Evolutionary conservation across 1,140 invertebrate species (phyloP), one percentile per base, ranked within the genome.

Genomic region (Drosophila paulistorum): DNA sequence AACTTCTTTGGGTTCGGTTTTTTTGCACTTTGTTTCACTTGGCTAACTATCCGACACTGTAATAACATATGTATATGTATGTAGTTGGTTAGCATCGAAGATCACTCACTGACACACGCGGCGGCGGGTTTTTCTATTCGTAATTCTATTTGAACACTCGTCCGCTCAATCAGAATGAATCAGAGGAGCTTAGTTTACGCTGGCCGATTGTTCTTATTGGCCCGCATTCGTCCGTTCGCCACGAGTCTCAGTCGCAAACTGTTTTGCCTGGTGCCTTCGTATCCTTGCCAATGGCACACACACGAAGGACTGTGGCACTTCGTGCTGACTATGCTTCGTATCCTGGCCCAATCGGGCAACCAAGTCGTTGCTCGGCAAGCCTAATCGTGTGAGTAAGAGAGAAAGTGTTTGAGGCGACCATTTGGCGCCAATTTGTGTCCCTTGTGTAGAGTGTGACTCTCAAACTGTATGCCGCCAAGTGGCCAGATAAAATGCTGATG

Each of bases 201-300:
- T 67, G 79, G 69, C 70, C 77, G 76, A 66, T 77, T 87, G 84
- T 80, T 37, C 35, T 37, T 57, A 87, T 87, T 87, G 84, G 83
- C 80, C 80, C 84, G 84, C 80, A 80, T 59, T 42, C 68, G 74
- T 80, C 84, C 74, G 84, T 89, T 89, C 84, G 77, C 78, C 66
- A 87, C 84, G 84, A 87, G 84, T 89, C 71, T 83, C 86, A 72
- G 80, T 87, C 84, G 84, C 84, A 87, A 89, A 87, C 84, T 87
- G 84, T 83, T 87, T 77, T 57, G 79, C 65, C 80, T 68, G 65
- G 23, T 60, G 60, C 41, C 74, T 35, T 65, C 13, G 26, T 37
- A 17, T 51, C 41, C 45, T 51, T 51, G 45, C 45, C 17, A 51
- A 23, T 51, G 45, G 45, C 17, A 23, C 23, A 7, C 1, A 48